phyloP scores from a whole-genome alignment of 1,140 invertebrate genomes.

The Aphelenchoides avenae region DNA sequence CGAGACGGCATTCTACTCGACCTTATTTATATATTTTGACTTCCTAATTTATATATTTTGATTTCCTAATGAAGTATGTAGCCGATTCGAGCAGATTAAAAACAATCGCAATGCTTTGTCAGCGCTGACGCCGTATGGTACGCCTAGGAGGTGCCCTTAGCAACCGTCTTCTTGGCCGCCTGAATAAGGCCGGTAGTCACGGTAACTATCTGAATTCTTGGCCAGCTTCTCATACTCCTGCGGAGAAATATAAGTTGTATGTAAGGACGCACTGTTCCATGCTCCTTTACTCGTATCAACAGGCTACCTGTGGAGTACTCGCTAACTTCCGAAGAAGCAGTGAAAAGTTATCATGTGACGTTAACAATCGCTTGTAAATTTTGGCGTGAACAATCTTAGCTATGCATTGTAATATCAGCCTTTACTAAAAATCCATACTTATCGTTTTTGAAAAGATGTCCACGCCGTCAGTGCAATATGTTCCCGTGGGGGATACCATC shows the following conservation, averaged over 20 bases:
- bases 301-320: background rate
- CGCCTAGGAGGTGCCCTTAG: too few relatives aligned
- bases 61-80: background rate
- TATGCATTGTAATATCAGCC: slow-evolving; percentile 1
- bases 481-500: slow-evolving; percentile 21
- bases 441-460: slow-evolving; percentile 1
- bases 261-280: too few relatives aligned
- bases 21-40: background rate
- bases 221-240: too few relatives aligned
- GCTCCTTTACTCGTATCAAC: too few relatives aligned
- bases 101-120: too few relatives aligned
- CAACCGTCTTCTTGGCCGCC: too few relatives aligned
- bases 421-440: slow-evolving; percentile 2
- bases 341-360: background rate
- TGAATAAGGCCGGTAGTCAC: too few relatives aligned
- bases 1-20: background rate
- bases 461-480: slow-evolving; percentile 16
- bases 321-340: background rate
- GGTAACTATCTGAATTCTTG: too few relatives aligned
- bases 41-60: slow-evolving; percentile 1
- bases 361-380: background rate
- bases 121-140: too few relatives aligned
- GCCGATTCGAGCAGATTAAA: background rate
- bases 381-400: background rate
- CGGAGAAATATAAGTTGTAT: too few relatives aligned